Base-by-base conservation (phyloP, 2,113 vertebrate species). In the Xiphophorus hellerii region DNA sequence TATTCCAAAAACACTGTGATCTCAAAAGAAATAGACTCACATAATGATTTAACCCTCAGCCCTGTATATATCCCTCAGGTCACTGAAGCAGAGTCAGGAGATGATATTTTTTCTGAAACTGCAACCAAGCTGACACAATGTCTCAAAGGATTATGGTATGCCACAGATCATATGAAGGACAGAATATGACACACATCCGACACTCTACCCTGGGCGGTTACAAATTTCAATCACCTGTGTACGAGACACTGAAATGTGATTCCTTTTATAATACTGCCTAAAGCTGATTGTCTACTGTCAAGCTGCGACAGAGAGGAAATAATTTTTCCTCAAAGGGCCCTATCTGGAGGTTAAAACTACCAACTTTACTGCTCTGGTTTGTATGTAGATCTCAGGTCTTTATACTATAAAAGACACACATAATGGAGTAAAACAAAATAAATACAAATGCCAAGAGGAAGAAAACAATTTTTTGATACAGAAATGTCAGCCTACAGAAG, bases 141-240 rank as follows among this genome's bases (percentile, higher is more conserved):
- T 87, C 84, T 84, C 67, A 74, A 75, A 81, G 85, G 82, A 86
- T 89, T 82, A 80, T n/a, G 29, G 61, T n/a, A 62, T 0, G 51
- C 76, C 68, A 81, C 76, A 51, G 28, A 74, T 84, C 86, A 89
- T 70, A 70, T 74, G 22, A 74, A 69, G 77, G 66, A 79, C 76
- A 71, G 66, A 67, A 60, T 70, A 39, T 68, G 69, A 84, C 66
- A 81, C 66, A 42, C 20, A 8, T 74, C 68, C 78, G 71, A 84
- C 73, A 79, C 58, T 64, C 30, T 69, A 71, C 79, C 76, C 65
- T 48, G 31, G 80, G 81, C 28, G 20, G 78, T 82, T 81, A 87
- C 63, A 86, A 81, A 85, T 88, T 87, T 87, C 77, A 89, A 85
- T 90, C 85, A 87, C 78, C 78, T 83, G 74, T 82, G 81, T 81